Percentiles rank a stretch among this genome's conserved stretches.
Conservation (phyloP, 2,797 vertebrate species). For the Microcaecilia unicolor region DNA sequence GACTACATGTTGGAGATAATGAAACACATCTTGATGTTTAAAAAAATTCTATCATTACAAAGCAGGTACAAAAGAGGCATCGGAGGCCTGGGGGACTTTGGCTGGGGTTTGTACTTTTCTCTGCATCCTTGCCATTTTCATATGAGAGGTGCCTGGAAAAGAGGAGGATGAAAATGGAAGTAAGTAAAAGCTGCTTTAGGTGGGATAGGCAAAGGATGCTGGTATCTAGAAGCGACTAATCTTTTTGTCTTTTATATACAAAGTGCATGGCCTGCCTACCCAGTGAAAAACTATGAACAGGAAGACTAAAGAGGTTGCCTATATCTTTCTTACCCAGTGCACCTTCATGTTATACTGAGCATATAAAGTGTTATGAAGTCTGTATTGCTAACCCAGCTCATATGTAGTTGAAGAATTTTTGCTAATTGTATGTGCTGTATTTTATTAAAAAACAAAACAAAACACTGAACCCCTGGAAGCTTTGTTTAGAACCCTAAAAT, state of each 20-base stretch:
- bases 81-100: constrained; percentile 46
- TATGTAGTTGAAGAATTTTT: too few relatives aligned
- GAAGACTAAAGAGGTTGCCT: constrained; percentile 35
- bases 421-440: too few relatives aligned
- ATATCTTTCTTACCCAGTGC: constrained; percentile 37
- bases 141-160: constrained; percentile 51
- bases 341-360: constrained; percentile 31
- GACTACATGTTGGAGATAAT: constrained; percentile 39
- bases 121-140: constrained; percentile 57
- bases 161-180: constrained; percentile 59
- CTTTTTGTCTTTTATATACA: constrained; percentile 38
- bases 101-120: constrained; percentile 58
- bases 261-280: constrained; percentile 53
- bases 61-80: constrained; percentile 58
- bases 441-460: too few relatives aligned
- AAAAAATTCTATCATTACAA: constrained; percentile 53
- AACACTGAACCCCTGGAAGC: too few relatives aligned
- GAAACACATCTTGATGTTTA: constrained; percentile 51
- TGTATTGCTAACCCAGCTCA: too few relatives aligned
- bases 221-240: constrained; percentile 29
- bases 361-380: too few relatives aligned
- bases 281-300: constrained; percentile 31
- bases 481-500: too few relatives aligned
- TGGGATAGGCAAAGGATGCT: constrained; percentile 49
- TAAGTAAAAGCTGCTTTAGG: constrained; percentile 56